These are phyloP conservation scores for Ferdinandea cuprea DNA, from an alignment of 2,888 invertebrate species.

Conservation along the genomic window DNA sequence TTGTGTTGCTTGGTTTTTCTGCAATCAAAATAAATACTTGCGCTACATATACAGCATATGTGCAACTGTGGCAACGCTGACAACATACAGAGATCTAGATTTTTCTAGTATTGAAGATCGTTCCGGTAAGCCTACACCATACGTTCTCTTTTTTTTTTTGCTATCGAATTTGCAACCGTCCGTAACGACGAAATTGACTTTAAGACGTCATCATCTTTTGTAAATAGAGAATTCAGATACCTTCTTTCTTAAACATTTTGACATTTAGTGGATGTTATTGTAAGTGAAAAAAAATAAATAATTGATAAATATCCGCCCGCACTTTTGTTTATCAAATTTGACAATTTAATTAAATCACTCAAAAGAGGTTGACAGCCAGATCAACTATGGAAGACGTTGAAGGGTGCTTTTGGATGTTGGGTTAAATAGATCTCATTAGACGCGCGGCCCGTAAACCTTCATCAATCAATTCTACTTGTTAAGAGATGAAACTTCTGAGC, in stretches of 20 bases:
- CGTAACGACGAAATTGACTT: slow-evolving; percentile 62
- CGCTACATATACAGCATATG: slow-evolving; percentile 23
- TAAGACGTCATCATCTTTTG: slow-evolving; percentile 38
- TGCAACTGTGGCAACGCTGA: slow-evolving; percentile 61
- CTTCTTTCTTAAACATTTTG: slow-evolving; percentile 22
- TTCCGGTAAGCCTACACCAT: slow-evolving; percentile 47
- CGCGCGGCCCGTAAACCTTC: slow-evolving; percentile 12
- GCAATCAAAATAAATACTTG: too few relatives aligned
- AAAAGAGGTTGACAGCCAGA: slow-evolving; percentile 57
- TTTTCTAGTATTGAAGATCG: slow-evolving; percentile 57
- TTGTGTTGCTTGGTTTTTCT: slow-evolving; percentile 33
- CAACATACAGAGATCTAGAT: slow-evolving; percentile 60
- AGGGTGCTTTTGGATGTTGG: slow-evolving; percentile 26
- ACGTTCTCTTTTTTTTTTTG: slow-evolving; percentile 18
- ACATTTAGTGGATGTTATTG: slow-evolving; percentile 11
- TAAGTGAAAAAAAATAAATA: too few relatives aligned
- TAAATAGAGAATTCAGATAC: not conserved
- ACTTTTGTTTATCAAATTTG: slow-evolving; percentile 48
- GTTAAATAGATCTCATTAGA: slow-evolving; percentile 42
- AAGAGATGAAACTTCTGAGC: slow-evolving; percentile 19
- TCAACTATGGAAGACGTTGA: slow-evolving; percentile 31
- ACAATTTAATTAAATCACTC: slow-evolving; percentile 63
- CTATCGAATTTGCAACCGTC: slow-evolving; percentile 66
- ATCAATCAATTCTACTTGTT: slow-evolving; percentile 54
- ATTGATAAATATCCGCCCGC: slow-evolving; percentile 58